Conservation (phyloP, 2,888 invertebrate genomes). For the Drosophila melanosoma region DNA sequence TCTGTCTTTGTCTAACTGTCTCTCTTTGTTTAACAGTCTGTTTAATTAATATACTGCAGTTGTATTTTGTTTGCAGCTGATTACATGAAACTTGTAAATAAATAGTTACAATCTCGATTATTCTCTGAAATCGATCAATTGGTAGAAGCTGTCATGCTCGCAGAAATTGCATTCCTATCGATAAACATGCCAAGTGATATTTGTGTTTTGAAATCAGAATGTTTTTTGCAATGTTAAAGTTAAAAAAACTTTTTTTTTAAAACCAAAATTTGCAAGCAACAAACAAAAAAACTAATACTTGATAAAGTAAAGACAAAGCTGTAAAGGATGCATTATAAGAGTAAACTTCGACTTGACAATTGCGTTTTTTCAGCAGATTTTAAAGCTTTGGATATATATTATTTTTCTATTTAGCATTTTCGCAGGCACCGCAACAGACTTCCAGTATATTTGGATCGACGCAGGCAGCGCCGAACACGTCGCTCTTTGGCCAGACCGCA, state of each 20-base stretch:
- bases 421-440: constrained; percentile 86
- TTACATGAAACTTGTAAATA: not conserved
- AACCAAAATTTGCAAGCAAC: not conserved
- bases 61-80: not conserved
- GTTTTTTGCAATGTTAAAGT: not conserved
- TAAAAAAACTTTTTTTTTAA: not conserved
- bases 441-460: constrained; percentile 87
- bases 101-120: not conserved
- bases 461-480: constrained; percentile 84
- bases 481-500: constrained; percentile 88
- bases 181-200: not conserved
- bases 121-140: not conserved
- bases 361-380: not conserved
- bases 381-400: not conserved
- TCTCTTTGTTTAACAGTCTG: not conserved
- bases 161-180: not conserved
- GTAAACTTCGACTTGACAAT: not conserved
- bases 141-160: not conserved
- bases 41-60: not conserved
- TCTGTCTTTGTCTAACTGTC: not conserved
- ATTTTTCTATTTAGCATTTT: constrained; percentile 60
- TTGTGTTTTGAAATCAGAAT: not conserved
- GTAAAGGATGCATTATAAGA: not conserved
- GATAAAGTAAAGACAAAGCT: not conserved
- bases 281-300: not conserved